Percentiles rank a stretch among this genome's conserved stretches.
phyloP scores from a whole-genome alignment of 2,113 vertebrate genomes.

The Saguinus midas region DNA sequence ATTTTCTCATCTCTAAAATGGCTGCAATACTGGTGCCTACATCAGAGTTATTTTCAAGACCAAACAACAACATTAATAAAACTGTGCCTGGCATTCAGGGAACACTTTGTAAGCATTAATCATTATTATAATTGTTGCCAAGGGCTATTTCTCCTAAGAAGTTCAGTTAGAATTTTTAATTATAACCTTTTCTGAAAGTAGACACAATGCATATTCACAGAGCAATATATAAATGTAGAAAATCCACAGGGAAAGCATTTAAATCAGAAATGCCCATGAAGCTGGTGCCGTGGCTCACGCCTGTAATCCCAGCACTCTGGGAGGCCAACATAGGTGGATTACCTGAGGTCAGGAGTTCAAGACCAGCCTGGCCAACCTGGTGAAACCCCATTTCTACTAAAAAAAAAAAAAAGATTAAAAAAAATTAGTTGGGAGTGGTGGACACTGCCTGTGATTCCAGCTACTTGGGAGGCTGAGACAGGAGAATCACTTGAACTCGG shows the following conservation, averaged over 20 bases:
- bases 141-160: neutral
- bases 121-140: neutral
- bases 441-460: too few relatives aligned
- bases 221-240: neutral
- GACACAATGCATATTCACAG: neutral
- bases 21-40: too few relatives aligned
- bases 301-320: too few relatives aligned
- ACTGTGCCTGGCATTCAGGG: neutral
- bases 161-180: slow-evolving; percentile 27
- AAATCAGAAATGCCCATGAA: neutral
- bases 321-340: too few relatives aligned
- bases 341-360: too few relatives aligned
- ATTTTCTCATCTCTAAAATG: neutral
- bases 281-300: too few relatives aligned
- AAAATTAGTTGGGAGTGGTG: too few relatives aligned
- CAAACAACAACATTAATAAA: neutral
- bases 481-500: too few relatives aligned
- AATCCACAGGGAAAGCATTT: neutral
- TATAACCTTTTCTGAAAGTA: neutral
- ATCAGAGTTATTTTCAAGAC: neutral
- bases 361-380: too few relatives aligned
- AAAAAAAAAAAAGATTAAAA: too few relatives aligned
- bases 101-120: neutral
- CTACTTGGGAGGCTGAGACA: too few relatives aligned
- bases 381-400: too few relatives aligned